phyloP scores from a whole-genome alignment of 2,797 vertebrate species.

The Acanthiza pusilla region DNA sequence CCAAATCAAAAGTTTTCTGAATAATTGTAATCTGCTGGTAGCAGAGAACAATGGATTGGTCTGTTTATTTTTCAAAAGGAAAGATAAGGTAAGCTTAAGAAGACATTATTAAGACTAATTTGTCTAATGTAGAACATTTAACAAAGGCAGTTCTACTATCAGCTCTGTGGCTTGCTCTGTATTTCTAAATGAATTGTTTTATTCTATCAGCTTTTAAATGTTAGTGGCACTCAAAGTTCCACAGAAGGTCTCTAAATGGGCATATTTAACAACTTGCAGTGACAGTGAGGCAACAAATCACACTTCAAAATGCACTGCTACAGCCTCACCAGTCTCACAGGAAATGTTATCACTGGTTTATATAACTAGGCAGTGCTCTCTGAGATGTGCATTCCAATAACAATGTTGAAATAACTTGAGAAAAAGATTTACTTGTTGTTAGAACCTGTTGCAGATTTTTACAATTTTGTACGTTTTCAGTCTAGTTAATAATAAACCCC shows the following conservation, averaged over 20 bases:
- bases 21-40: not conserved
- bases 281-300: not conserved
- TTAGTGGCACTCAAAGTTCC: not conserved
- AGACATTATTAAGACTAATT: constrained; percentile 9
- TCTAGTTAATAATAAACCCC: not conserved
- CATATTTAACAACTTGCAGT: not conserved
- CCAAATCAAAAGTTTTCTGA: not conserved
- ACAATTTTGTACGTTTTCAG: not conserved
- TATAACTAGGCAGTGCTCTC: not conserved
- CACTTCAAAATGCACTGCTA: not conserved
- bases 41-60: constrained; percentile 4
- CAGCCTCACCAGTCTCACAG: not conserved
- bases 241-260: not conserved
- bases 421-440: not conserved
- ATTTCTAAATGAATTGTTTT: constrained; percentile 22
- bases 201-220: not conserved
- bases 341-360: not conserved
- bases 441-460: not conserved
- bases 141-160: not conserved
- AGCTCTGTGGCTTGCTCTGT: not conserved
- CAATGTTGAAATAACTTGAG: not conserved
- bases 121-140: not conserved
- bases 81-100: constrained; percentile 16
- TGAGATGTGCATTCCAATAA: not conserved
- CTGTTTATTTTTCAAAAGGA: constrained; percentile 25